Percentiles rank a stretch among this genome's conserved stretches.
These are phyloP conservation scores for Amphipyra berbera DNA, from an alignment of 2,888 invertebrate genomes.

Conservation along the genomic window DNA sequence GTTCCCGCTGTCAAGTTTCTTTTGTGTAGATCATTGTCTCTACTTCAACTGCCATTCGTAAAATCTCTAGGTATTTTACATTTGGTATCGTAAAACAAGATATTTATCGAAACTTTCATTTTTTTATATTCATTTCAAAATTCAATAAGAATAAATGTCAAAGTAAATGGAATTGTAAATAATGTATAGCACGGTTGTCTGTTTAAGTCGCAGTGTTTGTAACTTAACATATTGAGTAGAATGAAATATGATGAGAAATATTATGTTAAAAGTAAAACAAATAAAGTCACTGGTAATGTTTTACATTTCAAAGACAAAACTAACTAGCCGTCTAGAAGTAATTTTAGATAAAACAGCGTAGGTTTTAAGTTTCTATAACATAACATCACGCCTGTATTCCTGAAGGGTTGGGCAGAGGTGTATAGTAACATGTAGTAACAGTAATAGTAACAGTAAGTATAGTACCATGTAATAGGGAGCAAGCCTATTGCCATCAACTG, in stretches of 20 bases:
- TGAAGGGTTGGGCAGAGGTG: too few relatives aligned
- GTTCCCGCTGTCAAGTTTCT: conserved; percentile 58
- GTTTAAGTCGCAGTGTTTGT: conserved; percentile 11
- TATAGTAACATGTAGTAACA: too few relatives aligned
- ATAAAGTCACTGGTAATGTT: neutral
- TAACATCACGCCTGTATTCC: too few relatives aligned
- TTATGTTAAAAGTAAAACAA: neutral
- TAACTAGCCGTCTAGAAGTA: too few relatives aligned
- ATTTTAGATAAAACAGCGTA: too few relatives aligned
- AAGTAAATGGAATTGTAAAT: conserved; percentile 41
- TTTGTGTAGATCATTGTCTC: conserved; percentile 60
- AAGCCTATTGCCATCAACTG: too few relatives aligned
- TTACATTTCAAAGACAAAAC: too few relatives aligned
- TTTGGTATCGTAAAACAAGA: conserved; percentile 61
- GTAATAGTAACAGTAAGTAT: too few relatives aligned
- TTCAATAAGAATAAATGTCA: conserved; percentile 55
- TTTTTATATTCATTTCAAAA: conserved; percentile 51
- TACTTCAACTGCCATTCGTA: conserved; percentile 54
- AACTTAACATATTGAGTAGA: neutral
- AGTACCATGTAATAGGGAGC: too few relatives aligned
- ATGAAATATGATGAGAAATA: conserved; percentile 16
- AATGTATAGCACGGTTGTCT: conserved; percentile 32
- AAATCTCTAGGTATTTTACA: conserved; percentile 59
- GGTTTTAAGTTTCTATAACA: too few relatives aligned
- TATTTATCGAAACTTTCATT: conserved; percentile 63